Evolutionary conservation across 2,888 invertebrate species (phyloP).

Genomic region (Papilio demoleus): DNA sequence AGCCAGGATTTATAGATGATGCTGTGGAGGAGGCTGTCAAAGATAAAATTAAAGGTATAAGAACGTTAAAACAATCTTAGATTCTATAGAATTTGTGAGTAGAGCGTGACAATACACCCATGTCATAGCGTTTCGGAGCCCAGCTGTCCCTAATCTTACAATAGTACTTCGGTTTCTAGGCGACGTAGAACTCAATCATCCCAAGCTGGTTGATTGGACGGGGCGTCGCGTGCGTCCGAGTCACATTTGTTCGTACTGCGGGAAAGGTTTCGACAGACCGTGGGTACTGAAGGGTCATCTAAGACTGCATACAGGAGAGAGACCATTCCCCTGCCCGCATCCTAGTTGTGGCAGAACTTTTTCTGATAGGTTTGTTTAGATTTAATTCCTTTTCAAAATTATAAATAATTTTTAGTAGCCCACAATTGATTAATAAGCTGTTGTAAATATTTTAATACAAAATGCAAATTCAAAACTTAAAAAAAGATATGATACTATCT

Average conservation of each 20-base stretch:
- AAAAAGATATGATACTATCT: too few species aligned
- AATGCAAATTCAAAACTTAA: too few species aligned
- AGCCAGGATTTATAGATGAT: slow-evolving; percentile 43
- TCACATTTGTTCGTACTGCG: slow-evolving; percentile 84
- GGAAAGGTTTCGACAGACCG: slow-evolving; percentile 86
- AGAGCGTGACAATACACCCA: too few species aligned
- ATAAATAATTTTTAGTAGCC: too few species aligned
- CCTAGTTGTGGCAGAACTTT: slow-evolving; percentile 85
- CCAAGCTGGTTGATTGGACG: slow-evolving; percentile 45
- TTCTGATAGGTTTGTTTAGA: slow-evolving; percentile 83
- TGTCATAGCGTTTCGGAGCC: too few species aligned
- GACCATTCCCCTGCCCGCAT: slow-evolving; percentile 86
- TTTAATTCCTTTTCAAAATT: not conserved
- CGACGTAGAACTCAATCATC: slow-evolving; percentile 8
- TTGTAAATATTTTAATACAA: too few species aligned
- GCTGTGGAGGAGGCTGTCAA: slow-evolving; percentile 40
- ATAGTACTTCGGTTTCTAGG: not conserved
- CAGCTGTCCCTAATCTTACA: not conserved
- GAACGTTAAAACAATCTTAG: too few species aligned
- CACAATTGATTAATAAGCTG: too few species aligned
- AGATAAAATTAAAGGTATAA: slow-evolving; percentile 48
- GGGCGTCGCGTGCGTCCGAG: slow-evolving; percentile 59
- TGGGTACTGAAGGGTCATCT: slow-evolving; percentile 88
- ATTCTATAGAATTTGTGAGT: not conserved
- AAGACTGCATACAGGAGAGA: slow-evolving; percentile 87